A percentile compares a stretch with the other conserved stretches of the same genome.
phyloP scores from a whole-genome alignment of 1,140 invertebrate species.

The Drosophila triauraria region DNA sequence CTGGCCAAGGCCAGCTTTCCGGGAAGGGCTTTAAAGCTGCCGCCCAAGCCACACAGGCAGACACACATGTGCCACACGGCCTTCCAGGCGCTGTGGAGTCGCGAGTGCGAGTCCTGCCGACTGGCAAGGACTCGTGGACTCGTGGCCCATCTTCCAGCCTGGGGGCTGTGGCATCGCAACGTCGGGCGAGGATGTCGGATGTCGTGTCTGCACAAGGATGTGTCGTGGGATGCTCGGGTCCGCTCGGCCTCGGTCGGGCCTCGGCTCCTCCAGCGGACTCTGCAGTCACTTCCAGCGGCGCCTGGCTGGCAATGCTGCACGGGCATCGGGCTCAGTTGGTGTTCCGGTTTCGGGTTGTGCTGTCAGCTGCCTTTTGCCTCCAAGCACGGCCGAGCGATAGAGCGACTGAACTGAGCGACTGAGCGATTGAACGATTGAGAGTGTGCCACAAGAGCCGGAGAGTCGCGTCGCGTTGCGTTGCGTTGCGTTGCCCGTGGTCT shows the following conservation, averaged over 20 bases:
- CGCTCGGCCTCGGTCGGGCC: conserved; percentile 4
- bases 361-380: conserved; percentile 84
- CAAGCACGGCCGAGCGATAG: conserved; percentile 65
- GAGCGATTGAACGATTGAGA: conserved; percentile 38
- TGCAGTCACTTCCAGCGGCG: conserved; percentile 69
- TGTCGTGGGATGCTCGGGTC: conserved; percentile 34
- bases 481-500: conserved; percentile 60
- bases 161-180: conserved; percentile 32
- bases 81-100: conserved; percentile 41
- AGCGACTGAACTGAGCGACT: conserved; percentile 34
- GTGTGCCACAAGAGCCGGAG: conserved; percentile 43
- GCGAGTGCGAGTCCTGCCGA: conserved; percentile 47
- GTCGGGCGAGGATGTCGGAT: conserved; percentile 15
- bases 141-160: conserved; percentile 40
- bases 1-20: conserved; percentile 14
- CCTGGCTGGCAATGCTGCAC: conserved; percentile 71
- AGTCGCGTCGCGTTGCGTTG: conserved; percentile 51
- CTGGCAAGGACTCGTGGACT: conserved; percentile 33
- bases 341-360: conserved; percentile 85
- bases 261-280: conserved; percentile 53
- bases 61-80: conserved; percentile 8
- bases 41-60: conserved; percentile 15
- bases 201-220: conserved; percentile 54
- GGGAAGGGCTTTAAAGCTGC: conserved; percentile 45
- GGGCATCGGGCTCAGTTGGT: conserved; percentile 84